Evolutionary conservation across 2,888 invertebrate genomes (phyloP).

Genomic region (Ctena decussata): DNA sequence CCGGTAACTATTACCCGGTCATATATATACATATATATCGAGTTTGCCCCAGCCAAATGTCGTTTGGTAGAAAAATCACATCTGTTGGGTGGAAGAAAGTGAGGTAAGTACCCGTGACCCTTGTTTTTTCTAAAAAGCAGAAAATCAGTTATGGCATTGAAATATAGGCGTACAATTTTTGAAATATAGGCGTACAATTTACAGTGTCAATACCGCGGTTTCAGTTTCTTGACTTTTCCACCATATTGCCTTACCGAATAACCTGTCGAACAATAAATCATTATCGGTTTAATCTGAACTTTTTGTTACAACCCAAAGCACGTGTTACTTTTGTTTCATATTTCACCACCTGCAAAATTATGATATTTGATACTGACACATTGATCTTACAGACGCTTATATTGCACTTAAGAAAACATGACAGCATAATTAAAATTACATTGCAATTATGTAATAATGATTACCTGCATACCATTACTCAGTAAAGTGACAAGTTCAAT

Average conservation of each 20-base stretch:
- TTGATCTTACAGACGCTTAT: neutral
- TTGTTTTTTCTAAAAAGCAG: too few relatives aligned
- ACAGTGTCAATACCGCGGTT: neutral
- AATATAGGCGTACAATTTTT: too few relatives aligned
- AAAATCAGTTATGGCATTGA: too few relatives aligned
- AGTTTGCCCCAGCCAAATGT: too few relatives aligned
- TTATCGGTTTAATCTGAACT: constrained; percentile 5
- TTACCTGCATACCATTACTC: neutral
- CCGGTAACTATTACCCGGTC: too few relatives aligned
- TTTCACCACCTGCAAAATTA: neutral
- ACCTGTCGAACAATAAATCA: neutral
- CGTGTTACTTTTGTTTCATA: neutral
- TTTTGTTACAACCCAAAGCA: neutral
- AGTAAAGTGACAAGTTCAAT: too few relatives aligned
- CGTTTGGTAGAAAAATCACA: too few relatives aligned
- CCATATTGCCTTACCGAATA: neutral
- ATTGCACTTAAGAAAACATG: neutral
- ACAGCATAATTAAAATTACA: neutral
- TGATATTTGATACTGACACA: constrained; percentile 1
- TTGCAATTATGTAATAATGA: constrained; percentile 1
- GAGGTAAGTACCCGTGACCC: too few relatives aligned
- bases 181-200: neutral
- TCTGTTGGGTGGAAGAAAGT: too few relatives aligned
- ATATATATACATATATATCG: too few relatives aligned
- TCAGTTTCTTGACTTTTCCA: neutral